These are phyloP conservation scores for Tupiocoris notatus DNA, from an alignment of 2,888 invertebrate genomes.

Conservation along the genomic window DNA sequence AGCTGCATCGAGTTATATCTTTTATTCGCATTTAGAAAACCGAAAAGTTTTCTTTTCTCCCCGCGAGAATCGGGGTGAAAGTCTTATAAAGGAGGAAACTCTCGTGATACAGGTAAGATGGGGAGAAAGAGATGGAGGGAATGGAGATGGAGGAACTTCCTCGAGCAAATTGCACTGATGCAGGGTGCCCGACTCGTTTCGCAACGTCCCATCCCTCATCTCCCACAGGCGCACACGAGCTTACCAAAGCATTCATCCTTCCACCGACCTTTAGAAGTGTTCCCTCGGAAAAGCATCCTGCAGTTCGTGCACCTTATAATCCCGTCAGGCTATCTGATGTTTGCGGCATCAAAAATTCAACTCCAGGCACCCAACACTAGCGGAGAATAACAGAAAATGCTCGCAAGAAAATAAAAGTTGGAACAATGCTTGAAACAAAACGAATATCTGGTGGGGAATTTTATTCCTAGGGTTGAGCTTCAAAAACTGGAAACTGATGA, in stretches of 20 bases:
- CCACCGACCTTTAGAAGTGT: background rate
- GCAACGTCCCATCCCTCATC: conserved; percentile 35
- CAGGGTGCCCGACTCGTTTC: conserved; percentile 17
- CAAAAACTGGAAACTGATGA: too few species aligned
- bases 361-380: too few species aligned
- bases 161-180: conserved; percentile 33
- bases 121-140: background rate
- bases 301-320: background rate
- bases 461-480: too few species aligned
- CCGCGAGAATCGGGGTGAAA: conserved; percentile 3
- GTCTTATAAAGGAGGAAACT: conserved; percentile 26
- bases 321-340: background rate
- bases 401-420: too few species aligned
- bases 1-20: conserved; percentile 16
- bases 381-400: too few species aligned
- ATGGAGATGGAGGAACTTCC: conserved; percentile 7
- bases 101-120: conserved; percentile 14
- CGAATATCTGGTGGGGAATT: too few species aligned
- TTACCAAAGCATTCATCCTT: background rate
- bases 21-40: conserved; percentile 14
- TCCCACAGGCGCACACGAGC: background rate
- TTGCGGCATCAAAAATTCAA: background rate
- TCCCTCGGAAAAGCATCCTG: background rate
- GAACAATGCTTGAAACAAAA: too few species aligned
- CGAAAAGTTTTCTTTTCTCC: conserved; percentile 16